Evolutionary conservation across 2,888 invertebrate genomes (phyloP).

Genomic region (Mythimna impura): DNA sequence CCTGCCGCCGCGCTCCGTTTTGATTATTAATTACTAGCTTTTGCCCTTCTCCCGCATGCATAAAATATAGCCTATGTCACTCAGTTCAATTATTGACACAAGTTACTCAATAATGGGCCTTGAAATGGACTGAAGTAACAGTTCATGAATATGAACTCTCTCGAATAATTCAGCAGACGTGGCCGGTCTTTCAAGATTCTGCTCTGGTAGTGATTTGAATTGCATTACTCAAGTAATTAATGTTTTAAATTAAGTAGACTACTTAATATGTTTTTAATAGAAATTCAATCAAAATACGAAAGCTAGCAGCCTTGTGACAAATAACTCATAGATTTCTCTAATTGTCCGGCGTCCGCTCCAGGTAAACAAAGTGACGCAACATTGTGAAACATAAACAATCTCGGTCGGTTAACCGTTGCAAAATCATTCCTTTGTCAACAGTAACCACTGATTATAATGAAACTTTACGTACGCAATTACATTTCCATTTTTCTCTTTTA

Average conservation of each 20-base stretch:
- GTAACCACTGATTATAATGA: conserved; percentile 29
- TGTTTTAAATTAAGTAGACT: background rate
- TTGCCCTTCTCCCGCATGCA: too few relatives aligned
- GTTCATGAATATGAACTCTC: background rate
- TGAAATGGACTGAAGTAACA: too few relatives aligned
- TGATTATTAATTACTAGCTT: too few relatives aligned
- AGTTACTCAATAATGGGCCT: too few relatives aligned
- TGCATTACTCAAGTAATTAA: background rate
- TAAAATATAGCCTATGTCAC: too few relatives aligned
- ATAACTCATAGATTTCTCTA: conserved; percentile 53
- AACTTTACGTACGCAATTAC: conserved; percentile 38
- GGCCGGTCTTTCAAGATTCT: background rate
- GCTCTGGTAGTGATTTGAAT: background rate
- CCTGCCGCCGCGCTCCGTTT: too few relatives aligned
- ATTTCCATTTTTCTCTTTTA: conserved; percentile 30
- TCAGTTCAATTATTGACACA: too few relatives aligned
- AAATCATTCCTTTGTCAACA: conserved; percentile 49
- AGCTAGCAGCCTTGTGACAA: conserved; percentile 49
- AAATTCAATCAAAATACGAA: conserved; percentile 41
- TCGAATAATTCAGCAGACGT: too few relatives aligned
- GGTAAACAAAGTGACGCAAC: conserved; percentile 50
- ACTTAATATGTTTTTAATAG: background rate
- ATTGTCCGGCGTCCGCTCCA: conserved; percentile 9
- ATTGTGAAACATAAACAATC: conserved; percentile 55
- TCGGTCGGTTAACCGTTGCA: conserved; percentile 31